These are phyloP conservation scores for Phytoseiulus persimilis DNA, from an alignment of 2,888 invertebrate species.

Conservation along the genomic window DNA sequence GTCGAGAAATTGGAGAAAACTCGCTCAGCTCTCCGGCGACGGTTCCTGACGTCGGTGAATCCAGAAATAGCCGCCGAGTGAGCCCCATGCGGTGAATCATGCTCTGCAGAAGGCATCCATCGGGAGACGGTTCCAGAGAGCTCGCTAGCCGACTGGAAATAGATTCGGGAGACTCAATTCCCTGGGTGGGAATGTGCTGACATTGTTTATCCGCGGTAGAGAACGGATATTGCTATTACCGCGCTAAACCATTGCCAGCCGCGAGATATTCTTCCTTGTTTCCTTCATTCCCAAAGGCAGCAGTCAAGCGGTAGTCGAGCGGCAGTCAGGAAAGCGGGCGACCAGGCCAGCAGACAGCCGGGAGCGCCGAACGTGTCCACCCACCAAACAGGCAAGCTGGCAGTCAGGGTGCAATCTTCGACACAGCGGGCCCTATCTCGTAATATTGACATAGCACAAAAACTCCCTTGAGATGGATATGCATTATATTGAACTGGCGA, in stretches of 20 bases:
- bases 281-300: not conserved
- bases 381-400: not conserved
- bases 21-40: too few relatives aligned
- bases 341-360: not conserved
- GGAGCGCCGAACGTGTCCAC: not conserved
- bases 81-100: too few relatives aligned
- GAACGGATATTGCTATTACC: not conserved
- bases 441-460: not conserved
- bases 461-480: not conserved
- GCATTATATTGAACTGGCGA: not conserved
- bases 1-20: too few relatives aligned
- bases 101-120: too few relatives aligned
- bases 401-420: not conserved
- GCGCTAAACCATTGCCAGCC: not conserved
- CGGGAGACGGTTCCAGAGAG: not conserved
- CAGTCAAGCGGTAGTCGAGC: not conserved
- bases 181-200: not conserved
- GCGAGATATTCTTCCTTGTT: constrained; percentile 5
- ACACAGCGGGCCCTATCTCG: not conserved
- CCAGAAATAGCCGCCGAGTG: too few relatives aligned
- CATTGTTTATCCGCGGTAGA: not conserved
- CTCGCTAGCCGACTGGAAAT: not conserved
- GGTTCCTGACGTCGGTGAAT: too few relatives aligned
- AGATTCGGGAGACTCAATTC: not conserved
- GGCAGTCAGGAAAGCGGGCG: not conserved